phyloP scores from a whole-genome alignment of 2,888 invertebrate genomes.

The Cryptophagus acutangulus region DNA sequence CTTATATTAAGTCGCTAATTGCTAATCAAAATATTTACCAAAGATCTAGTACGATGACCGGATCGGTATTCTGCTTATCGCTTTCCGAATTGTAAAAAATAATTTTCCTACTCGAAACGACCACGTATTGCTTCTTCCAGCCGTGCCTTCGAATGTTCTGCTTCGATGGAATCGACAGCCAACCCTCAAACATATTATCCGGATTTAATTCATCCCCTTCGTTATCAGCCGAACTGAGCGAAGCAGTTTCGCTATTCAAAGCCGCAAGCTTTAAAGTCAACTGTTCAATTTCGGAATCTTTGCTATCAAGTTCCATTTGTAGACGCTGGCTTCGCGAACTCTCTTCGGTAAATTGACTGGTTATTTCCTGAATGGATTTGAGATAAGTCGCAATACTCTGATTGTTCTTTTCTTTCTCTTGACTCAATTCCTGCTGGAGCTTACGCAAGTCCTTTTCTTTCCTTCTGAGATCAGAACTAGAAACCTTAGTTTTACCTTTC shows the following conservation, averaged over 20 bases:
- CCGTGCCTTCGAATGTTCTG: constrained; percentile 93
- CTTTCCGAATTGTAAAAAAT: constrained; percentile 94
- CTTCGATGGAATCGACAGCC: constrained; percentile 92
- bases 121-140: constrained; percentile 96
- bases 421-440: constrained; percentile 87
- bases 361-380: constrained; percentile 73
- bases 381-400: constrained; percentile 79
- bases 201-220: constrained; percentile 69
- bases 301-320: constrained; percentile 95
- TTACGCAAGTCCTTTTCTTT: constrained; percentile 95
- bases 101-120: constrained; percentile 93
- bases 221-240: constrained; percentile 84
- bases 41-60: constrained; percentile 90
- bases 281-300: constrained; percentile 94
- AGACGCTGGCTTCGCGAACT: constrained; percentile 70
- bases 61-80: constrained; percentile 92
- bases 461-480: constrained; percentile 72
- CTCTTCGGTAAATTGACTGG: constrained; percentile 69
- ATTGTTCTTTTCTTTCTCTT: constrained; percentile 91
- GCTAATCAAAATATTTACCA: constrained; percentile 58
- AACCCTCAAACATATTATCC: constrained; percentile 85
- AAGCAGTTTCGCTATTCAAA: constrained; percentile 81
- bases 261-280: constrained; percentile 78
- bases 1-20: background rate
- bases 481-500: constrained; percentile 69